Evolutionary conservation across 2,888 invertebrate genomes (phyloP).

Genomic region (Drosophila fungiperda): DNA sequence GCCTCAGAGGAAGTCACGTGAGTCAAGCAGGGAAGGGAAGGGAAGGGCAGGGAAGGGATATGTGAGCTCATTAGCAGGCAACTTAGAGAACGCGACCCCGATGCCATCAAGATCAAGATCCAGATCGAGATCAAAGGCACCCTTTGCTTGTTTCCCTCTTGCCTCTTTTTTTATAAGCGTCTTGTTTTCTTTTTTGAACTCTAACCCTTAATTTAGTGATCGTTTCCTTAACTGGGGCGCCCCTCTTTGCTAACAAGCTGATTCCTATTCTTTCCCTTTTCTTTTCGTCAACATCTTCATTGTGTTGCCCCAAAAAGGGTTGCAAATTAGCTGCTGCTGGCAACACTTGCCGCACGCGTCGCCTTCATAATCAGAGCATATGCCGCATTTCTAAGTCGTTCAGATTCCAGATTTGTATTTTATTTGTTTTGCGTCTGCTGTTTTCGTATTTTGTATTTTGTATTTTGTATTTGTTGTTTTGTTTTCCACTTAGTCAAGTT

Average conservation of each 20-base stretch:
- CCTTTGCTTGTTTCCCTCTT: slow-evolving; percentile 46
- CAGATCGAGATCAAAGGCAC: slow-evolving; percentile 61
- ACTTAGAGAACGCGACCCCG: slow-evolving; percentile 70
- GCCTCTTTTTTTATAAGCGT: slow-evolving; percentile 49
- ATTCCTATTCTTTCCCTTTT: slow-evolving; percentile 18
- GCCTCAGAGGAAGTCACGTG: slow-evolving; percentile 55
- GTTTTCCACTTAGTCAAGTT: slow-evolving; percentile 48
- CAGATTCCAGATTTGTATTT: slow-evolving; percentile 37
- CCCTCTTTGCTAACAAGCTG: slow-evolving; percentile 36
- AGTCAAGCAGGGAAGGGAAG: slow-evolving; percentile 7
- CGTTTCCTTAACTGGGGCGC: slow-evolving; percentile 33
- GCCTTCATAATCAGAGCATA: slow-evolving; percentile 65
- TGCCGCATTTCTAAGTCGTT: slow-evolving; percentile 37
- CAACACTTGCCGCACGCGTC: slow-evolving; percentile 51
- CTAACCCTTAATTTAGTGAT: slow-evolving; percentile 76
- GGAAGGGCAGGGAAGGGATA: slow-evolving; percentile 37
- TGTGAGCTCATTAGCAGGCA: slow-evolving; percentile 72
- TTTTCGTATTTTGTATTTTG: slow-evolving; percentile 10
- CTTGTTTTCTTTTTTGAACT: slow-evolving; percentile 50
- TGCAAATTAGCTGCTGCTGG: slow-evolving; percentile 19
- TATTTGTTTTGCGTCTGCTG: slow-evolving; percentile 43
- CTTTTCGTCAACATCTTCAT: slow-evolving; percentile 39
- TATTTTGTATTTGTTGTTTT: slow-evolving; percentile 22
- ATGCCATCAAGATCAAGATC: slow-evolving; percentile 42
- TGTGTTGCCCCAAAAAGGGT: slow-evolving; percentile 43